Percentiles rank a stretch among this genome's conserved stretches.
Evolutionary conservation across 92 coral and sea anemone genomes (phyloP).

Genomic region (Paragorgia papillata): DNA sequence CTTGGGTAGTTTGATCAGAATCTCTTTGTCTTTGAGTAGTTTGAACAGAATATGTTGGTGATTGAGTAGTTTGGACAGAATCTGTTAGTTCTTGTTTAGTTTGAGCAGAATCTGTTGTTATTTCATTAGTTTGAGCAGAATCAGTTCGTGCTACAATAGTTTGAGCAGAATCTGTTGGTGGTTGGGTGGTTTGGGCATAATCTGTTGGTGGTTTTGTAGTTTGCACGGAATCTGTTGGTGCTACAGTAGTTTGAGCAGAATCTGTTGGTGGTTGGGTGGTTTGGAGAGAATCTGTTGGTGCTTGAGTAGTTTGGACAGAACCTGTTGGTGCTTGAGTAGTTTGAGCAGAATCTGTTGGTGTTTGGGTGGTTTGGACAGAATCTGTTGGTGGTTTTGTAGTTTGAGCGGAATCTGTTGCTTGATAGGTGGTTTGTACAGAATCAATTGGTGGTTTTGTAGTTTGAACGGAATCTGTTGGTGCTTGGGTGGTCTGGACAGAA

Average conservation of each 20-base stretch:
- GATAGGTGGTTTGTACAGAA: too few species aligned
- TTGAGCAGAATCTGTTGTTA: too few species aligned
- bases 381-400: constrained; percentile 4
- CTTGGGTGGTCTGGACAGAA: not conserved
- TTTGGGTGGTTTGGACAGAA: not conserved
- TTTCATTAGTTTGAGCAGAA: constrained; percentile 1
- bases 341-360: constrained; percentile 9
- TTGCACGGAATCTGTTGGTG: constrained; percentile 4
- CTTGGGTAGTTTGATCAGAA: not conserved
- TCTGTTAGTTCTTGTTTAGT: not conserved
- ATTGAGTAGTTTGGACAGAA: constrained; percentile 6
- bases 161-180: not conserved
- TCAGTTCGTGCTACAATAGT: constrained; percentile 2
- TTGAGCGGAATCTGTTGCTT: constrained; percentile 1
- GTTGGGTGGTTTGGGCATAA: too few species aligned
- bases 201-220: too few species aligned
- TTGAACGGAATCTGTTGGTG: too few species aligned
- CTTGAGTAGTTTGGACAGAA: constrained; percentile 1
- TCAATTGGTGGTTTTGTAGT: too few species aligned
- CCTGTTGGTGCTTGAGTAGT: constrained; percentile 28
- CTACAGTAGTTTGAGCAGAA: not conserved
- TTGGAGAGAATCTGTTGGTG: not conserved
- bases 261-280: constrained; percentile 1
- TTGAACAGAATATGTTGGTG: constrained; percentile 13
- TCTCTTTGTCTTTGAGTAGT: constrained; percentile 17